A percentile compares a stretch with the other conserved stretches of the same genome.
Evolutionary conservation across 2,888 invertebrate species (phyloP).

Genomic region (Julus scanicus): DNA sequence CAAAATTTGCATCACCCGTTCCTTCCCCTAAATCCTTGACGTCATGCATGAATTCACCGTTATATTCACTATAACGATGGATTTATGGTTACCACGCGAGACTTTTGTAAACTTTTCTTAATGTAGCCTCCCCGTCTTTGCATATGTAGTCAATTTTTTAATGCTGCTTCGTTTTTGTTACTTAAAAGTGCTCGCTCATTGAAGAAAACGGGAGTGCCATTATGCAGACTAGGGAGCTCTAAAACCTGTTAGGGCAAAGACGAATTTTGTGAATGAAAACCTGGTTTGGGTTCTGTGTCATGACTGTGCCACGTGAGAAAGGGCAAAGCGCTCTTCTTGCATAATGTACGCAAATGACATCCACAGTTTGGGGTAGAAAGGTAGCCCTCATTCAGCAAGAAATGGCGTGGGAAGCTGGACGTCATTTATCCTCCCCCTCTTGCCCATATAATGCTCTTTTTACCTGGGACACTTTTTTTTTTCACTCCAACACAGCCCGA

Average conservation of each 20-base stretch:
- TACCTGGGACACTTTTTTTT: background rate
- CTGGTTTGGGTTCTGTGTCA: background rate
- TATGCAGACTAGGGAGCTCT: conserved; percentile 43
- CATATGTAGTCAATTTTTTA: background rate
- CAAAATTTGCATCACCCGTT: background rate
- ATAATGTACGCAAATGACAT: background rate
- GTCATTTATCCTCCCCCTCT: background rate
- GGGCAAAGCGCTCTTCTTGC: background rate
- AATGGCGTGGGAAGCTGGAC: background rate
- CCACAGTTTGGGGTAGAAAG: background rate
- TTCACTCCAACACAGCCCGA: background rate
- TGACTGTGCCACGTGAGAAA: conserved; percentile 14
- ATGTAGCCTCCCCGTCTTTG: background rate
- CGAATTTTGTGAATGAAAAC: conserved; percentile 34
- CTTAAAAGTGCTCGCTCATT: background rate
- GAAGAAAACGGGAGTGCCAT: background rate
- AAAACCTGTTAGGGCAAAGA: background rate
- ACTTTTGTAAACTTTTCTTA: background rate
- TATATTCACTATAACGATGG: background rate
- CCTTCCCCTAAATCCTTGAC: background rate
- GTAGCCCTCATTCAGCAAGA: background rate
- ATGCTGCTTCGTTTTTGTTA: background rate
- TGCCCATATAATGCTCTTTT: background rate
- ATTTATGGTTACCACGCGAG: background rate
- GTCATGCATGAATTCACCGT: background rate